Evolutionary conservation across 2,888 invertebrate genomes (phyloP).

Genomic region (Erpobdella octoculata): DNA sequence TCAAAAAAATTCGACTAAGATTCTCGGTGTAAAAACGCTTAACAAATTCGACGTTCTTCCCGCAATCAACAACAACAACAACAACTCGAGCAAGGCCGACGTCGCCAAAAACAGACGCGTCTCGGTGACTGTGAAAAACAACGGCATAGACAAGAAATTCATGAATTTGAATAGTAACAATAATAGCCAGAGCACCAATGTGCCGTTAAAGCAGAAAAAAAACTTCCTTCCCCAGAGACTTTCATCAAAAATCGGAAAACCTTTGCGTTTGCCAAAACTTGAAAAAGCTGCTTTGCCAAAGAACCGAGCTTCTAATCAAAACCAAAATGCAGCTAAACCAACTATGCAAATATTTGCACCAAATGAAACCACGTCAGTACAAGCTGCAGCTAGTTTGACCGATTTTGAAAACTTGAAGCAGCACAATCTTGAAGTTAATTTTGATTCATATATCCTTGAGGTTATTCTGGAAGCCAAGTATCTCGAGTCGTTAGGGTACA

Average conservation of each 20-base stretch:
- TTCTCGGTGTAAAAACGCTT: no score
- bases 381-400: background rate
- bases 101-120: no score
- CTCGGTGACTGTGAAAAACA: no score
- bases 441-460: slow-evolving; percentile 52
- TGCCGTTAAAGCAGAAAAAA: no score
- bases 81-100: no score
- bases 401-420: slow-evolving; percentile 27
- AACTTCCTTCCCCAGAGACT: no score
- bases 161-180: no score
- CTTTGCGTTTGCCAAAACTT: background rate
- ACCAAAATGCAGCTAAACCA: background rate
- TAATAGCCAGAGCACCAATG: no score
- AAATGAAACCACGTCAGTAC: background rate
- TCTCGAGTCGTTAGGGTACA: slow-evolving; percentile 53
- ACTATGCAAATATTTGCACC: background rate
- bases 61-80: background rate
- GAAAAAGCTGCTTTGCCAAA: background rate
- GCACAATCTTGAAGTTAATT: slow-evolving; percentile 49
- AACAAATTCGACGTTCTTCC: no score
- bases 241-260: background rate
- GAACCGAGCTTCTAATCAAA: background rate
- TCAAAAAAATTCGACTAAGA: no score
- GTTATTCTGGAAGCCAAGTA: slow-evolving; percentile 54
- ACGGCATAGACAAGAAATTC: no score